Evolutionary conservation across 2,888 invertebrate species (phyloP).

Genomic region (Clistopyga incitator): DNA sequence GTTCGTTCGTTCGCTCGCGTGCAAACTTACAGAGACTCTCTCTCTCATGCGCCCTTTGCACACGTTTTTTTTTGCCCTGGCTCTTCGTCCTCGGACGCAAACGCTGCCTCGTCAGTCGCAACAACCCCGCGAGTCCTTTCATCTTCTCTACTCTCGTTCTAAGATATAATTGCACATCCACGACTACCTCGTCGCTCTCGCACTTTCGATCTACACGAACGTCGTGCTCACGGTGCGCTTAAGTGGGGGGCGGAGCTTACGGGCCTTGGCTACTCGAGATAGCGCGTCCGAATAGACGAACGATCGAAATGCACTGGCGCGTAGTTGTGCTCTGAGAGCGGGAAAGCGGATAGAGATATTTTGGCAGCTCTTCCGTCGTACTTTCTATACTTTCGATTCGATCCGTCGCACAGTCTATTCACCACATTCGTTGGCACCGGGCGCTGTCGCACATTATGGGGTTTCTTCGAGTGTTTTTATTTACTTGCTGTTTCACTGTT

Average conservation of each 20-base stretch:
- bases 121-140: conserved; percentile 40
- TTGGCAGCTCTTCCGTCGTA: not conserved
- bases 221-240: conserved; percentile 35
- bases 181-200: conserved; percentile 38
- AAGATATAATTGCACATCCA: conserved; percentile 32
- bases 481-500: no score
- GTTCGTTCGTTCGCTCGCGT: not conserved
- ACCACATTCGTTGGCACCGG: no score
- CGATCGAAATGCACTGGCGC: conserved; percentile 1
- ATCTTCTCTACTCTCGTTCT: conserved; percentile 43
- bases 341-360: not conserved
- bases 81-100: conserved; percentile 25
- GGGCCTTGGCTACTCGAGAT: conserved; percentile 2
- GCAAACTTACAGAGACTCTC: conserved; percentile 8
- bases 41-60: conserved; percentile 10
- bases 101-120: conserved; percentile 19
- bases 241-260: not conserved
- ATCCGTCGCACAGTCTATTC: no score
- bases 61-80: not conserved
- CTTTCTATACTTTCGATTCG: not conserved
- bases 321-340: not conserved
- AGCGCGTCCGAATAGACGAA: conserved; percentile 6
- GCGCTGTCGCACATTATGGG: no score
- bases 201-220: conserved; percentile 49
- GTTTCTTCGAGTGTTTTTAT: no score